Evolutionary conservation across 2,113 vertebrate genomes (phyloP).

Genomic region (Python bivittatus): DNA sequence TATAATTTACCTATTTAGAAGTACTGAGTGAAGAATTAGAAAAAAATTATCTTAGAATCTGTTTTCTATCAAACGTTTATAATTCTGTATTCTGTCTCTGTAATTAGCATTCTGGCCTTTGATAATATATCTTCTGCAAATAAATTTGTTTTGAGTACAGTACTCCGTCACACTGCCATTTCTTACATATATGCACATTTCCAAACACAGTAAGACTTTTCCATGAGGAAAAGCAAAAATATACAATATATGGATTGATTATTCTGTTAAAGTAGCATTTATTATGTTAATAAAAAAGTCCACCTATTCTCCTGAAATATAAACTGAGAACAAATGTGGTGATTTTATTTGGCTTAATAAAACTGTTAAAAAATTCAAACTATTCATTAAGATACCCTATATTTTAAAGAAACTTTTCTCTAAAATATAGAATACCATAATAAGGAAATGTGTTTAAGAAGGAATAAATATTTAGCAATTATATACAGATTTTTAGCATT

Average conservation of each 20-base stretch:
- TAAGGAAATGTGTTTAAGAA: background rate
- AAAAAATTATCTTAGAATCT: background rate
- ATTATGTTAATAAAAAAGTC: background rate
- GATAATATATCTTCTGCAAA: background rate
- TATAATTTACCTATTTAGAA: conserved; percentile 5
- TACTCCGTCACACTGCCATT: background rate
- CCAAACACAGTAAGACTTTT: background rate
- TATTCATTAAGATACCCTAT: background rate
- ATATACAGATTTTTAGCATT: background rate
- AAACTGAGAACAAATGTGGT: background rate
- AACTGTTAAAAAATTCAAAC: background rate
- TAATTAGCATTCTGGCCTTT: background rate
- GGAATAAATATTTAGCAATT: background rate
- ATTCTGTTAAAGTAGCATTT: background rate
- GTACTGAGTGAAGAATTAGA: background rate
- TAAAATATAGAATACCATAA: background rate
- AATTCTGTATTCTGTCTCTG: background rate
- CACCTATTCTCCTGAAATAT: background rate
- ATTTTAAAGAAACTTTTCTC: background rate
- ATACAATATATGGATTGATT: background rate
- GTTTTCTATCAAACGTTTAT: background rate
- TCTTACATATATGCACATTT: background rate
- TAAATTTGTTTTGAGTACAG: background rate
- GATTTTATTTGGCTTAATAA: background rate
- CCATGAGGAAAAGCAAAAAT: background rate